Evolutionary conservation across 1,140 invertebrate genomes (phyloP).

Genomic region (honey bee (Apis mellifera)): DNA sequence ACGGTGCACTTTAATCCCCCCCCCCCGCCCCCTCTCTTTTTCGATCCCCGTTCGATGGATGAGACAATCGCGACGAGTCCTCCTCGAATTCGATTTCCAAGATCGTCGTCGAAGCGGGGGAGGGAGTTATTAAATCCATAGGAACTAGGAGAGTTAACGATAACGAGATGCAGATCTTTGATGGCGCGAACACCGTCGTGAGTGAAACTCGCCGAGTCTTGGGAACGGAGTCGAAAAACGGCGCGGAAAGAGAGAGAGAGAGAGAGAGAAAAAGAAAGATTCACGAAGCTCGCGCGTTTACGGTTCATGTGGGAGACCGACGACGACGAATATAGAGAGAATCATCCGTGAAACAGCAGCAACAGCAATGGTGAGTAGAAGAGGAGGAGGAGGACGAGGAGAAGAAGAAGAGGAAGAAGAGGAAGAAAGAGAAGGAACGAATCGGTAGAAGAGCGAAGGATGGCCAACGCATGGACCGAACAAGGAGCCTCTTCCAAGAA

Average conservation of each 20-base stretch:
- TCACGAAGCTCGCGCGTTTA: conserved; percentile 18
- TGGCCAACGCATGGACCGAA: conserved; percentile 7
- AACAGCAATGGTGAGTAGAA: conserved; percentile 2
- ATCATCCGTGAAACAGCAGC: conserved; percentile 20
- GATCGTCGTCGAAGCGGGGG: not conserved
- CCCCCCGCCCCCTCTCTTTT: not conserved
- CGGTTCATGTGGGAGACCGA: conserved; percentile 27
- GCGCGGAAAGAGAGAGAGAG: not conserved
- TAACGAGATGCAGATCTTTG: not conserved
- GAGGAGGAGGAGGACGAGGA: not conserved
- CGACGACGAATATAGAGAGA: conserved; percentile 26
- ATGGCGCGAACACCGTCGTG: not conserved
- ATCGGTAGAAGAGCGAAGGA: not conserved
- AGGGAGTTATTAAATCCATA: not conserved
- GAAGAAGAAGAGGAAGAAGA: too few species aligned
- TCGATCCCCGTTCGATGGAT: not conserved
- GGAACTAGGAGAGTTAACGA: not conserved
- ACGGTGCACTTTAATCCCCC: not conserved
- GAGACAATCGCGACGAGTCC: not conserved
- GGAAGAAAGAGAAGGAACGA: not conserved
- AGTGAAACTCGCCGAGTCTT: not conserved
- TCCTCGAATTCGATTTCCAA: too few species aligned
- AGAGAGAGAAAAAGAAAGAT: not conserved
- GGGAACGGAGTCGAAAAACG: conserved; percentile 10
- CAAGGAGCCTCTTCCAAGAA: conserved; percentile 25